phyloP scores from a whole-genome alignment of 2,797 vertebrate genomes.

The Sebastes hubbsi region DNA sequence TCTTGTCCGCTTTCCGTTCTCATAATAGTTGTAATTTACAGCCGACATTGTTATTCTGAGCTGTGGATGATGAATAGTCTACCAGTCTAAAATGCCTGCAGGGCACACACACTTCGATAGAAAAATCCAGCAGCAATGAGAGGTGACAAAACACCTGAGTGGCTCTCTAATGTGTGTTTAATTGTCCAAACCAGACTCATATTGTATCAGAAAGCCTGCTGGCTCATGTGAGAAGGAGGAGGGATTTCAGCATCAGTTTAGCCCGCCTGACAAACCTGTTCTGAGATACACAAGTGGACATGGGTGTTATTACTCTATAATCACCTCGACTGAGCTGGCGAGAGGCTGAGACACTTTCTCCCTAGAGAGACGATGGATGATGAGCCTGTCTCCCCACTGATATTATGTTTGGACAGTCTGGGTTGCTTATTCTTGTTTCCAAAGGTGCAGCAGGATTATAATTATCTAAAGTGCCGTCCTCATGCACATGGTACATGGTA shows the following conservation, averaged over 20 bases:
- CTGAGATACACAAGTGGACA: conserved; percentile 46
- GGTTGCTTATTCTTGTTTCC: conserved; percentile 19
- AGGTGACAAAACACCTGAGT: conserved; percentile 43
- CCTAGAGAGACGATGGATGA: conserved; percentile 28
- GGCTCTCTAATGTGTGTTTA: conserved; percentile 59
- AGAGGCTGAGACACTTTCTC: conserved; percentile 30
- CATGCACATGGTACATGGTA: not conserved
- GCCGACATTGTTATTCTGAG: conserved; percentile 13
- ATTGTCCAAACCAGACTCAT: conserved; percentile 46
- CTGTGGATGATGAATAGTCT: conserved; percentile 5
- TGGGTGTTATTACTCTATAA: conserved; percentile 58
- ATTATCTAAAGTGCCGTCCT: conserved; percentile 42
- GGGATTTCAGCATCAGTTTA: conserved; percentile 43
- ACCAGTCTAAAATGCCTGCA: conserved; percentile 27
- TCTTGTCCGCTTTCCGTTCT: conserved; percentile 9
- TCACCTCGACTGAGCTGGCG: conserved; percentile 38
- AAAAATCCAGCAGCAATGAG: conserved; percentile 6
- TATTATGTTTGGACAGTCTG: conserved; percentile 16
- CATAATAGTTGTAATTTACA: conserved; percentile 35
- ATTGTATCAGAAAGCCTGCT: conserved; percentile 17
- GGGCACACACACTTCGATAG: conserved; percentile 6
- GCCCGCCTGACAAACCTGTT: conserved; percentile 36
- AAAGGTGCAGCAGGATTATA: conserved; percentile 15
- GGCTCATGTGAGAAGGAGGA: not conserved
- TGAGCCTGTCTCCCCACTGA: conserved; percentile 18